A percentile compares a stretch with the other conserved stretches of the same genome.
phyloP scores from a whole-genome alignment of 2,797 vertebrate genomes.

The Semaprochilodus insignis region DNA sequence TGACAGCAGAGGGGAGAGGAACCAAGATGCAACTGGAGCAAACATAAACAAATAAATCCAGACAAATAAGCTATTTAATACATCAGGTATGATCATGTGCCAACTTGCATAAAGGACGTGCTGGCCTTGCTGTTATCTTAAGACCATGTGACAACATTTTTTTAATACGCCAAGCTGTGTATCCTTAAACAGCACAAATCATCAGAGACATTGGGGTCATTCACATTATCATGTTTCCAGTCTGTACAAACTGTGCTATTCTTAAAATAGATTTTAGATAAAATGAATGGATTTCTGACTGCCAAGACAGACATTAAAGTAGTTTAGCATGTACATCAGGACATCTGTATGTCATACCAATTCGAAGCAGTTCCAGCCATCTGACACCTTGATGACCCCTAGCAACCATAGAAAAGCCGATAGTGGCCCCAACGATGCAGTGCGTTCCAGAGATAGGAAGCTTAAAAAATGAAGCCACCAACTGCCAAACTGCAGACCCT shows the following conservation, averaged over 20 bases:
- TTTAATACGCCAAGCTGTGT: conserved; percentile 8
- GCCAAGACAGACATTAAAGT: neutral
- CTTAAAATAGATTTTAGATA: conserved; percentile 28
- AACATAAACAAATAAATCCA: conserved; percentile 46
- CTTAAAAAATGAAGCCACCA: conserved; percentile 92
- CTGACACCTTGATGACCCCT: conserved; percentile 88
- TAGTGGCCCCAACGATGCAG: conserved; percentile 96
- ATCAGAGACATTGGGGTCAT: conserved; percentile 1
- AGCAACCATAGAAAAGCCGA: conserved; percentile 95
- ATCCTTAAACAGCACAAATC: conserved; percentile 33
- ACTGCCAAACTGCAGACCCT: conserved; percentile 97
- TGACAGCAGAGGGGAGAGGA: conserved; percentile 93
- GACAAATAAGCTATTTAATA: neutral
- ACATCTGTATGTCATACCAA: conserved; percentile 79
- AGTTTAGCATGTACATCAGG: neutral
- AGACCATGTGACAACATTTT: conserved; percentile 13
- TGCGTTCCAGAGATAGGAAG: conserved; percentile 97
- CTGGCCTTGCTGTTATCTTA: neutral
- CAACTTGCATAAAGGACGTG: too few relatives aligned
- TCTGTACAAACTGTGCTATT: conserved; percentile 38
- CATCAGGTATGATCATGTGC: neutral
- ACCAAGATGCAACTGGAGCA: conserved; percentile 92
- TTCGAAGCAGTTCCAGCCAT: conserved; percentile 92
- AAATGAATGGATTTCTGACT: neutral
- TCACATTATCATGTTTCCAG: conserved; percentile 28